A percentile compares a stretch with the other conserved stretches of the same genome.
Evolutionary conservation across 2,797 vertebrate genomes (phyloP).

Genomic region (Ambastaia sidthimunki): DNA sequence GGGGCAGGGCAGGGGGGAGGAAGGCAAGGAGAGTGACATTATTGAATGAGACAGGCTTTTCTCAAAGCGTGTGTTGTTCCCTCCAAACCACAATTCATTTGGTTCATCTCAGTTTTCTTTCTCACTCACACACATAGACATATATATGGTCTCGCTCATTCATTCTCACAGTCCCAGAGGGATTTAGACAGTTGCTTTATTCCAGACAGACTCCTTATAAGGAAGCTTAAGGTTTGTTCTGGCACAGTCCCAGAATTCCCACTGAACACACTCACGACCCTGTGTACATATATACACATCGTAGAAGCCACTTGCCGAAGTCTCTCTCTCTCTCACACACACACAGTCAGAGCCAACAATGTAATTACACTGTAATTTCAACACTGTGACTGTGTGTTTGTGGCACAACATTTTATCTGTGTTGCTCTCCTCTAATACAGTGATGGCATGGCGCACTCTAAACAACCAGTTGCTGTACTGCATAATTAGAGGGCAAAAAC

Average conservation of each 20-base stretch:
- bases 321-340: conserved; percentile 24
- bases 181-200: conserved; percentile 74
- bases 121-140: conserved; percentile 36
- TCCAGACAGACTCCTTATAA: conserved; percentile 79
- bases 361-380: conserved; percentile 45
- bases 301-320: conserved; percentile 26
- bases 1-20: neutral
- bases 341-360: conserved; percentile 31
- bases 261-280: conserved; percentile 57
- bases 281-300: conserved; percentile 43
- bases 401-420: conserved; percentile 32
- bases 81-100: conserved; percentile 43
- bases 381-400: conserved; percentile 35
- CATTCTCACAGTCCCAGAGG: conserved; percentile 57
- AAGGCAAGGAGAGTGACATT: conserved; percentile 58
- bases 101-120: conserved; percentile 31
- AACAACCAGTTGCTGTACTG: conserved; percentile 15
- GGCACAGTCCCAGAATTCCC: conserved; percentile 74
- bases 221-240: conserved; percentile 80
- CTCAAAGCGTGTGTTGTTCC: conserved; percentile 56
- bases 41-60: conserved; percentile 49
- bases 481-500: conserved; percentile 21
- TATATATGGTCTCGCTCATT: conserved; percentile 8
- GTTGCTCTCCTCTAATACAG: conserved; percentile 16
- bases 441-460: conserved; percentile 10